Evolutionary conservation across 2,113 vertebrate genomes (phyloP), one percentile per base, ranked within the genome.

Genomic region (Microtus richardsoni): DNA sequence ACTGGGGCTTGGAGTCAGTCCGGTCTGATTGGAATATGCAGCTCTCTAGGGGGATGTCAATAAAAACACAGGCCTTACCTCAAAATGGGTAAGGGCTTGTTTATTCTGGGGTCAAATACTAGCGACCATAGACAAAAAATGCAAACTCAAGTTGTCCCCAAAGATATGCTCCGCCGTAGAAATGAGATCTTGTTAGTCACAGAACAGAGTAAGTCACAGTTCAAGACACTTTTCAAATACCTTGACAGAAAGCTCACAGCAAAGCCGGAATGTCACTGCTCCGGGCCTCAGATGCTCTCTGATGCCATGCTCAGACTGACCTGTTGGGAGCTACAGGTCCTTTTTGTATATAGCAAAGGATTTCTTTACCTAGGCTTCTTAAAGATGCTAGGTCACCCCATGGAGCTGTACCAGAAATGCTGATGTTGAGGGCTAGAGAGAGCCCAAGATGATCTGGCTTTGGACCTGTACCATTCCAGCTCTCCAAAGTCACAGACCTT

Each of bases 1-100:
- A 3, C 12, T 12, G 7, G 28, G 30, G 9, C 24, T 28, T 19
- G 0, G 73, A 60, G 1, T 6, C 4, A 7, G 13, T 85, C 0
- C 2, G 3, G n/a, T 80, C 47, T 2, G 19, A 12, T 0, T 19
- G 44, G 17, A 36, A 74, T 26, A 1, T 12, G 8, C 36, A 7
- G 1, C 64, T 68, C 91, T 86, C 44, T 26, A 5, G 21, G 33
- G 19, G 39, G 3, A 14, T 41, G 47, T n/a, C 22, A 3, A 39
- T 36, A 39, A 28, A 54, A 73, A 28, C 22, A 28, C 36, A 36
- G 44, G 62, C 21, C 30, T 68, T 47, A n/a, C 64, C 44, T 86
- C 30, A 19, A 36, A 36, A 36, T 19, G 30, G 44, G 7, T 68
- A 33, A 86, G 21, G 22, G 41, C 19, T 39, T 39, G 62, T 36